Percentiles rank a stretch among this genome's conserved stretches.
Evolutionary conservation across 2,888 invertebrate genomes (phyloP).

Genomic region (Rhorus exstirpatorius): DNA sequence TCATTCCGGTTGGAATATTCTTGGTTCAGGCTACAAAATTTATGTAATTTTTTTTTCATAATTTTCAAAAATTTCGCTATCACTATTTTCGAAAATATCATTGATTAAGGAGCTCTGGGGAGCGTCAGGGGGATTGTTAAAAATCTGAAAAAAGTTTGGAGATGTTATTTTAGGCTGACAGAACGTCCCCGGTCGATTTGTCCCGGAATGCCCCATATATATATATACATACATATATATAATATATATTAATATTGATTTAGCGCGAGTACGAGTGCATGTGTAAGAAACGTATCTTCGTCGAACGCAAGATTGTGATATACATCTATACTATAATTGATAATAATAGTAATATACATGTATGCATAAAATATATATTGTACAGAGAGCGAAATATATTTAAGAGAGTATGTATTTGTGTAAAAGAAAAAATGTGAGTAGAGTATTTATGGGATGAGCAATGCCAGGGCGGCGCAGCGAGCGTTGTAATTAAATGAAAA

Average conservation of each 20-base stretch:
- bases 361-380: slow-evolving; percentile 74
- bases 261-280: slow-evolving; percentile 54
- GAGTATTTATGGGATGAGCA: slow-evolving; percentile 80
- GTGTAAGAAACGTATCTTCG: slow-evolving; percentile 61
- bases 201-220: too few relatives aligned
- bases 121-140: too few relatives aligned
- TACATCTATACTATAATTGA: slow-evolving; percentile 73
- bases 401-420: slow-evolving; percentile 80
- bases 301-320: slow-evolving; percentile 77
- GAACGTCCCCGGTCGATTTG: too few relatives aligned
- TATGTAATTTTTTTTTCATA: too few relatives aligned
- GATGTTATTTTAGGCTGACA: too few relatives aligned
- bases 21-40: too few relatives aligned
- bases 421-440: slow-evolving; percentile 66
- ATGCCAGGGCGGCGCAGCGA: slow-evolving; percentile 45
- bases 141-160: too few relatives aligned
- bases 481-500: slow-evolving; percentile 61
- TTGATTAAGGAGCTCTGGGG: too few relatives aligned
- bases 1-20: too few relatives aligned
- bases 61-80: too few relatives aligned
- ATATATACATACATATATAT: slow-evolving; percentile 20
- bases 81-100: too few relatives aligned
- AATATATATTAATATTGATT: slow-evolving; percentile 49
- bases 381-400: slow-evolving; percentile 82
- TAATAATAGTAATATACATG: slow-evolving; percentile 59